Base-by-base conservation (phyloP, 2,113 vertebrate species). In the Pygoscelis adeliae region DNA sequence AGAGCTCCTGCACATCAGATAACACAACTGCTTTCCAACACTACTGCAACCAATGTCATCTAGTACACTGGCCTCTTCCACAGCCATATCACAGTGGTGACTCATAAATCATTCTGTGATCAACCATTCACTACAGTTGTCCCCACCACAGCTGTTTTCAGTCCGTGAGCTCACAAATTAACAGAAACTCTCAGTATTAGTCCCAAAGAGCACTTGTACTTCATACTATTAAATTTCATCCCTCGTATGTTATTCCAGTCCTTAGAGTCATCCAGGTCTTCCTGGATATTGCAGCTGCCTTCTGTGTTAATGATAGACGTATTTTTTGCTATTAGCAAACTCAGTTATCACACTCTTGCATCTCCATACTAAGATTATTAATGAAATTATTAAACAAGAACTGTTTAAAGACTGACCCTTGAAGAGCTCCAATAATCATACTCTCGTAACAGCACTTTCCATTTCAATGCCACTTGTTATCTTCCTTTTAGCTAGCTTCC, bases 111-210 rank as follows among this genome's bases (percentile, higher is more conserved):
- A 25, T 56, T 83, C 66, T 86, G 40, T 27, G 34, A 80, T 67
- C 70, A 82, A 40, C 15, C 47, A 23, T 78, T 59, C 42, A 44
- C 83, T 61, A 27, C 40, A 77, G 46, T 29, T 55, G 85, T 76
- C 53, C 29, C 30, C 44, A 83, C 63, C 70, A 85, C 74, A 79
- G 62, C 44, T 83, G 36, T 34, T 94, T 87, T 85, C 85, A 80
- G 65, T 38, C 81, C 91, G n/a, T 27, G 14, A 88, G 27, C 23
- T 85, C 83, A 83, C 74, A 80, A 88, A 63, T 63, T 62, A 76
- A 72, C 62, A 90, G 66, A 56, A 95, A 88, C 36, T 90, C 74
- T 85, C 65, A 47, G 46, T 53, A 61, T 70, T 62, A 87, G 52
- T 67, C 20, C 23, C 0, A 0, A 74, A 50, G 44, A 82, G 61